Evolutionary conservation across 2,797 vertebrate genomes (phyloP), one percentile per base, ranked within the genome.

Genomic region (Cossypha caffra): DNA sequence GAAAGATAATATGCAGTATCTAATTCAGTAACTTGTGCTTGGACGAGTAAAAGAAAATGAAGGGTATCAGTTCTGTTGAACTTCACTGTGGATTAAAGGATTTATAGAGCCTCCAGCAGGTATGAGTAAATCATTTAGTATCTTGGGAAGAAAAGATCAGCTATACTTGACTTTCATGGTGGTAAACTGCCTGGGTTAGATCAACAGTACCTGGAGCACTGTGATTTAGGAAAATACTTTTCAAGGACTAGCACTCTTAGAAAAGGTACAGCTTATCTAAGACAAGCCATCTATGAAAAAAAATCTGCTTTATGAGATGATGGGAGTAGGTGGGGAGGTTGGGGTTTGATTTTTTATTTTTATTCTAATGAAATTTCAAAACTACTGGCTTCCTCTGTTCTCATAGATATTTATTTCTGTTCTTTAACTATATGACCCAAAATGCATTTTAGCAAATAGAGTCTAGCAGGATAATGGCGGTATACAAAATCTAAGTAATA

Each of bases 301-400:
- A 45, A 42, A n/a, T 6, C 5, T 28, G 5, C 8, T 76, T 77
- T 64, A 10, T 57, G 8, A 8, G 4, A 43, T 75, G 5, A 5
- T 4, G 4, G 10, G 11, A n/a, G 18, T 59, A 63, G 31, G 12
- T 67, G 17, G 17, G 68, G 0, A 3, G 1, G 0, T 52, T 51
- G 9, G 3, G 5, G 3, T 31, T 51, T 40, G 10, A 4, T 4
- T 61, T 21, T 40, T 42, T 52, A 25, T 55, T 45, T 37, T 25
- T 18, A 20, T 76, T 48, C 16, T 54, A 35, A 23, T 62, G 7
- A 42, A 50, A 35, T 42, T 77, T 80, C 19, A 20, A 3, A 89
- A 28, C 23, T 58, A n/a, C 11, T 71, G 51, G 2, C 29, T 66
- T 92, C 6, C 7, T 82, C 17, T 82, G 10, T 75, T 93, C 7